Evolutionary conservation across 2,797 vertebrate species (phyloP).

Genomic region (Sphaeramia orbicularis): DNA sequence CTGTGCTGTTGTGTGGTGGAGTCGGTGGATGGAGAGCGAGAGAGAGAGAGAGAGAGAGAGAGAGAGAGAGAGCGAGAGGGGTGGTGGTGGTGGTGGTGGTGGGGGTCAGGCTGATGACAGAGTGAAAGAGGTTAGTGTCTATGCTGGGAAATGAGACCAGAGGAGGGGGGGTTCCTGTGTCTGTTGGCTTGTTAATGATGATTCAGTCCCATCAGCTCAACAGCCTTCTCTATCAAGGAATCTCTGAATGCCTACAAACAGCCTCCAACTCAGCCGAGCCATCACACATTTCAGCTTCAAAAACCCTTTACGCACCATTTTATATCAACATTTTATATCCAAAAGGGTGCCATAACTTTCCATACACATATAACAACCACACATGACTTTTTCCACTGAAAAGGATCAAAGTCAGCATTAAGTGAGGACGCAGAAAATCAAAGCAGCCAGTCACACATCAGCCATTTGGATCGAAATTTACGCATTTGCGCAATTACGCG

Average conservation of each 20-base stretch:
- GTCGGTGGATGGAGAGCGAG: slow-evolving; percentile 59
- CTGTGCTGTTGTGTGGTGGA: slow-evolving; percentile 74
- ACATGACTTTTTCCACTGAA: no score
- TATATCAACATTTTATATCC: no score
- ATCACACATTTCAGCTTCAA: slow-evolving; percentile 12
- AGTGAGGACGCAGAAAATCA: slow-evolving; percentile 18
- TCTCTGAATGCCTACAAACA: slow-evolving; percentile 47
- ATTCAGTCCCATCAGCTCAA: slow-evolving; percentile 81
- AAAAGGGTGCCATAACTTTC: no score
- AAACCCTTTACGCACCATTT: no score
- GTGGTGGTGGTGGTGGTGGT: no score
- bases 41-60: slow-evolving; percentile 30
- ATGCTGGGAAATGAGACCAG: slow-evolving; percentile 81
- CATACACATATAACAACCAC: no score
- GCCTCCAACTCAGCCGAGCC: slow-evolving; percentile 18
- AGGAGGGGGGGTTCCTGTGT: slow-evolving; percentile 67
- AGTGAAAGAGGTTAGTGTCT: slow-evolving; percentile 83
- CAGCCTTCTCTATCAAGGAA: slow-evolving; percentile 70
- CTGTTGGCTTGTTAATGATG: slow-evolving; percentile 81
- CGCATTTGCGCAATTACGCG: no score
- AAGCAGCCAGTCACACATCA: no score
- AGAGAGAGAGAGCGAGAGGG: slow-evolving; percentile 55
- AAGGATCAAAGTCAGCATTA: no score
- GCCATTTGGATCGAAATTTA: no score
- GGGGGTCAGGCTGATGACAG: slow-evolving; percentile 77